Evolutionary conservation across 2,888 invertebrate species (phyloP), one percentile per base, ranked within the genome.

Genomic region (Opisthograptis luteolata): DNA sequence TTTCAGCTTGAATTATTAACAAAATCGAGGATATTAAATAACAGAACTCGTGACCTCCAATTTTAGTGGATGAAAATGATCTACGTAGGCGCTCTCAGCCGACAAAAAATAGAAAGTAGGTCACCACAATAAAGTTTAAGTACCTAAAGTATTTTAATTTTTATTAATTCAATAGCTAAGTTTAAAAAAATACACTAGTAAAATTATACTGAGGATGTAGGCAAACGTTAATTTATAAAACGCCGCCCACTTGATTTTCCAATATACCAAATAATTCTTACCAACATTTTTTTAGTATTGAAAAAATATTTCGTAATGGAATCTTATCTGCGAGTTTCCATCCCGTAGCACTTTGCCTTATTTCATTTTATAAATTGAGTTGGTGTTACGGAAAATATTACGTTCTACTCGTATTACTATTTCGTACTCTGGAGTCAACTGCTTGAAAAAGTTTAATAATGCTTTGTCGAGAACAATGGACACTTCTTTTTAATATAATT

Each of bases 41-140:
- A 35, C 40, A 36, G 1, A 15, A 31, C 28, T 41, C 25, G 30
- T 41, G 45, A 45, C 40, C 41, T 24, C 20, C 40, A 44, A 43
- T 34, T 34, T 15, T 12, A 24, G 14, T 6, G 31, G 12, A 50
- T 40, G 41, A 39, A 27, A 55, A 46, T 47, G n/a, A 44, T 20
- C 42, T 45, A 42, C 46, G 49, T 49, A 39, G 39, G 46, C 43
- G 47, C 27, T 20, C 14, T 19, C 39, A 12, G 39, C 48, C 8
- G 20, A 40, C 40, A 30, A 30, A 28, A 12, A 37, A 43, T 28
- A 49, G 20, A 28, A 60, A 51, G 47, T 60, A 47, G 58, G 55
- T 58, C 58, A 56, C 17, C 32, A 35, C 48, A 42, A 34, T 55
- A 46, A 58, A 58, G 42, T 45, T 37, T 40, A 28, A 14, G 17